phyloP scores from a whole-genome alignment of 2,113 vertebrate genomes.

The Penelope pileata region DNA sequence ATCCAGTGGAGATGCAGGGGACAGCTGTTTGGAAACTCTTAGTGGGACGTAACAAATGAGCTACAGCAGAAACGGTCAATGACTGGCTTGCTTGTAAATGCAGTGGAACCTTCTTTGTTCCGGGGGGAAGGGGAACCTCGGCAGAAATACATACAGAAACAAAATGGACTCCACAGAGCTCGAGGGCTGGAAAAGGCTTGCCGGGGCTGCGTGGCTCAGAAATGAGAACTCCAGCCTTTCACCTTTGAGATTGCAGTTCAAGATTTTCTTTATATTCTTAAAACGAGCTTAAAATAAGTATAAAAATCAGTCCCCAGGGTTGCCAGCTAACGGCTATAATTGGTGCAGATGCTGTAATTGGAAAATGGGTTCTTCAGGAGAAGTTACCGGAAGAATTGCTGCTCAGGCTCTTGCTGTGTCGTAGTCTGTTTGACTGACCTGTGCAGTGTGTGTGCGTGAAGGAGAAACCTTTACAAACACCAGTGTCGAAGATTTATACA shows the following conservation, averaged over 20 bases:
- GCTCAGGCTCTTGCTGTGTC: background rate
- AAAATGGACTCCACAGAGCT: conserved; percentile 26
- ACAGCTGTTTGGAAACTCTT: conserved; percentile 61
- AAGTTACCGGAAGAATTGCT: background rate
- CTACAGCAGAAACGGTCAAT: conserved; percentile 10
- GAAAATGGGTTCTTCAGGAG: background rate
- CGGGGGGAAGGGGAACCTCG: background rate
- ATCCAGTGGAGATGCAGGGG: conserved; percentile 34
- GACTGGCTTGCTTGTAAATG: conserved; percentile 17
- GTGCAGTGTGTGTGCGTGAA: background rate
- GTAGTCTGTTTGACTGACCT: background rate
- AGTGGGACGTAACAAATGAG: conserved; percentile 17
- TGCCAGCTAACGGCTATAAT: background rate
- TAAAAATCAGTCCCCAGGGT: background rate
- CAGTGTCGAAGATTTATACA: background rate
- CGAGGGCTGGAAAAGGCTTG: conserved; percentile 21
- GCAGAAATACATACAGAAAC: conserved; percentile 5
- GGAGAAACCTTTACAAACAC: background rate
- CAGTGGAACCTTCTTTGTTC: background rate
- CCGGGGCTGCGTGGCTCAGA: background rate
- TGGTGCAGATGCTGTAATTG: background rate
- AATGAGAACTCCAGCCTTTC: conserved; percentile 24
- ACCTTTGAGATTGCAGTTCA: conserved; percentile 19
- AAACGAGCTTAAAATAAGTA: conserved; percentile 27
- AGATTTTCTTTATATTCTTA: conserved; percentile 7